Conservation (phyloP, 2,113 vertebrate species). For the Atrichornis clamosus region DNA sequence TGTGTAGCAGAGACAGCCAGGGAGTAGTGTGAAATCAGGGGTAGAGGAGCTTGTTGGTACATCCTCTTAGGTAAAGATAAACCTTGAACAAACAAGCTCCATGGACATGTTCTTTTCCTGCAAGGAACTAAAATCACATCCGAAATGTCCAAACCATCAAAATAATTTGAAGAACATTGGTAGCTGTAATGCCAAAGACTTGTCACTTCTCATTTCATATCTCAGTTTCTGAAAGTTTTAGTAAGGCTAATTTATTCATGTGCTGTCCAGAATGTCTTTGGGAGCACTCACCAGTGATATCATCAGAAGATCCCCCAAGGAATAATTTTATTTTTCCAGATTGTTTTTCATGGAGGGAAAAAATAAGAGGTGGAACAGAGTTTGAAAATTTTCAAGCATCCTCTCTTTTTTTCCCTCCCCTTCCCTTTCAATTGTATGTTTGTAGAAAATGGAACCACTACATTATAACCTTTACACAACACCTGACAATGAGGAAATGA, state of each 20-base stretch:
- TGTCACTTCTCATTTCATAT: not conserved
- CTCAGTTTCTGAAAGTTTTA: not conserved
- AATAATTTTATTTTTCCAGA: not conserved
- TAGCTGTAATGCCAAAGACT: not conserved
- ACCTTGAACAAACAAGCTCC: not conserved
- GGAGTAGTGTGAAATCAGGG: not conserved
- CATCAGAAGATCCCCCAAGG: not conserved
- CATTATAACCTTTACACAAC: not conserved
- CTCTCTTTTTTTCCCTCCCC: rapidly evolving
- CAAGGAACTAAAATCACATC: not conserved
- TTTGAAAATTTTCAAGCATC: not conserved
- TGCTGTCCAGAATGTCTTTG: not conserved
- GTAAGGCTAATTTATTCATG: not conserved
- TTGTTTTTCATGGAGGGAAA: not conserved
- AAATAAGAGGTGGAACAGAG: not conserved
- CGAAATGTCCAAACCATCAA: not conserved
- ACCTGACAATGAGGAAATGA: not conserved
- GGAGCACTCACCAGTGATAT: not conserved
- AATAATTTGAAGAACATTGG: not conserved
- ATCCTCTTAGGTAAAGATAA: not conserved
- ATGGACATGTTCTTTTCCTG: not conserved
- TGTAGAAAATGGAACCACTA: not conserved
- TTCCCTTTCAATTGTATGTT: not conserved
- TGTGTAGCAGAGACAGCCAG: not conserved
- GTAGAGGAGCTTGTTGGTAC: not conserved